Base-by-base conservation (phyloP, 1,140 invertebrate species). In the Rhopalosiphum maidis region DNA sequence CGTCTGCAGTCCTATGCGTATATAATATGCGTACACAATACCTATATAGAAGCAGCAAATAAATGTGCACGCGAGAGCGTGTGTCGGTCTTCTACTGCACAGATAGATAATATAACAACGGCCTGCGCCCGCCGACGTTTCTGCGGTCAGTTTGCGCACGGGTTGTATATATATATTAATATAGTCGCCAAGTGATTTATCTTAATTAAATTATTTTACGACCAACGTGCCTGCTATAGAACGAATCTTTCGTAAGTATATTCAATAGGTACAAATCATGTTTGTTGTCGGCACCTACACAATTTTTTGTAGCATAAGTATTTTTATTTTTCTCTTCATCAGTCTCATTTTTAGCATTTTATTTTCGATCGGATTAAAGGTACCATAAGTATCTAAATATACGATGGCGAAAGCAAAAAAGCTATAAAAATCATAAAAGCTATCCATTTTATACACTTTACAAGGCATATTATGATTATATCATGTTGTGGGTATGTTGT, bases 181-280 rank as follows among this genome's bases (percentile, higher is more conserved):
- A 18, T 77, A 77, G 41, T 85, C 85, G 1, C 25, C 9, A 1
- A 3, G 77, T 92, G 23, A 92, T 92, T 85, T 92, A 85, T 92
- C 91, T 83, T 83, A 92, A 92, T 92, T 83, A 92, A 92, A 92
- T 83, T 18, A 54, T 92, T 68, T 91, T 30, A 43, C 6, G 18
- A 86, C 41, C 1, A 43, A 91, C 89, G 51, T 15, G 21, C 37
- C 37, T 60, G 54, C 21, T 23, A 60, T 9, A 15, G 21, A 11
- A 89, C 8, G 3, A 86, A 46, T 30, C 2, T 3, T 43, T 43
- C 48, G 9, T 41, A 25, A 9, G 11, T 11, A 22, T n/a, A n/a
- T 8, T 2, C 4, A 9, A 43, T 25, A 11, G 2, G 30, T 48
- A n/a, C 85, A 30, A 87, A 87, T 41, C 35, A 35, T 35, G 54